Evolutionary conservation across 2,888 invertebrate genomes (phyloP).

Genomic region (Timema podura): DNA sequence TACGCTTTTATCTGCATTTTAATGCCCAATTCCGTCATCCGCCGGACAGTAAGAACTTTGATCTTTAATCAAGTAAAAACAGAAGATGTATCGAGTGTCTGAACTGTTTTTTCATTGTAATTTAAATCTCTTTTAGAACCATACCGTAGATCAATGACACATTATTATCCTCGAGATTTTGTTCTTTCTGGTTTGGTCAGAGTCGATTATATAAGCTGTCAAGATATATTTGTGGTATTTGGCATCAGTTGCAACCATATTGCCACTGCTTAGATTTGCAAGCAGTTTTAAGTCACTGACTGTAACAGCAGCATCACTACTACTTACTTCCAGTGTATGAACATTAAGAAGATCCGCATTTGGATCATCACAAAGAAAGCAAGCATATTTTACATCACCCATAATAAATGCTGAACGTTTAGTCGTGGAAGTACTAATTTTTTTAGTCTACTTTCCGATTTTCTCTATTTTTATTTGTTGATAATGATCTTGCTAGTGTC

Average conservation of each 20-base stretch:
- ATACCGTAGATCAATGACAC: not conserved
- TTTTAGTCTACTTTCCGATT: not conserved
- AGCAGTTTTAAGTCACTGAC: not conserved
- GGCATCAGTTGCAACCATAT: conserved; percentile 8
- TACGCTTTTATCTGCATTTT: not conserved
- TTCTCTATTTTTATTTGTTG: not conserved
- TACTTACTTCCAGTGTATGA: not conserved
- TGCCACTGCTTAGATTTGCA: not conserved
- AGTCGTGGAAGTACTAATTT: not conserved
- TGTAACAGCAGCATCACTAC: not conserved
- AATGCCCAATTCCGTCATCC: not conserved
- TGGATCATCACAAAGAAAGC: not conserved
- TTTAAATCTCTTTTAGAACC: not conserved
- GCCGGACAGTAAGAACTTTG: not conserved
- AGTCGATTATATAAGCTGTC: not conserved
- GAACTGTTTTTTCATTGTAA: not conserved
- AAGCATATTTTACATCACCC: not conserved
- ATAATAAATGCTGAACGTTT: not conserved
- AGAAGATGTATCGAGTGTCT: not conserved
- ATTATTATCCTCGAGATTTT: too few species aligned
- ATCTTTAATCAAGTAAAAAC: not conserved
- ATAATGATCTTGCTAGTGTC: not conserved
- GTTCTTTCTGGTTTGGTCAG: not conserved
- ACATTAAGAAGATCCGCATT: not conserved
- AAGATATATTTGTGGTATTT: not conserved